Evolutionary conservation across 1,140 invertebrate genomes (phyloP), one percentile per base, ranked within the genome.

Genomic region (Aradophagus sp.): DNA sequence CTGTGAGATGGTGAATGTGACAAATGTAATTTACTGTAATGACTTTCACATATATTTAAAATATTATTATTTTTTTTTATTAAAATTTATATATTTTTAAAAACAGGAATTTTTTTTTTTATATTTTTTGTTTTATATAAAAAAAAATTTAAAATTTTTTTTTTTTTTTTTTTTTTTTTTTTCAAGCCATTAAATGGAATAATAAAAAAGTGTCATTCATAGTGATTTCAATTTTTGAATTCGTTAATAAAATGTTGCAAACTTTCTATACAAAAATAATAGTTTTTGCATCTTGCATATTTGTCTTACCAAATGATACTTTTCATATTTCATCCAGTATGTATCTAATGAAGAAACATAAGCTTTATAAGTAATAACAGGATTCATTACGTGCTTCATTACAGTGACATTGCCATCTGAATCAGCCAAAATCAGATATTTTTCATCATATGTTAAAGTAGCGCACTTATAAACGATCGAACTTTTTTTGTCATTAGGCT

Each of bases 401-500:
- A 86, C 71, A 14, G 76, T 80, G 15, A 86, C 76, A 13, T 73
- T 79, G 27, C 81, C 79, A 17, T 63, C 66, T 0, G 82, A 79
- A 59, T 84, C 81, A 10, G 76, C 79, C 13, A 79, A 66, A 41
- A 86, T 77, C 16, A 86, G 55, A 42, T 79, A 84, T 16, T 79
- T 55, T 8, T 77, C 75, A 52, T 86, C 83, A 19, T 84, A 77
- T 6, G 84, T 86, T n/a, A 85, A 59, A 6, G 79, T 62, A 6
- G 83, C 83, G 32, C 77, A 76, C 16, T 71, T 68, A 14, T 77
- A 83, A 69, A 59, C 36, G 6, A 53, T 8, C 19, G 36, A 23
- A 61, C 31, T 56, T 31, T 13, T 26, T 15, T 61, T 48, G 20
- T 61, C 44, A 15, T 8, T 6, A 10, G 27, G 41, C 17, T 65